Evolutionary conservation across 1,140 invertebrate genomes (phyloP).

Genomic region (Macrocentrus cingulum): DNA sequence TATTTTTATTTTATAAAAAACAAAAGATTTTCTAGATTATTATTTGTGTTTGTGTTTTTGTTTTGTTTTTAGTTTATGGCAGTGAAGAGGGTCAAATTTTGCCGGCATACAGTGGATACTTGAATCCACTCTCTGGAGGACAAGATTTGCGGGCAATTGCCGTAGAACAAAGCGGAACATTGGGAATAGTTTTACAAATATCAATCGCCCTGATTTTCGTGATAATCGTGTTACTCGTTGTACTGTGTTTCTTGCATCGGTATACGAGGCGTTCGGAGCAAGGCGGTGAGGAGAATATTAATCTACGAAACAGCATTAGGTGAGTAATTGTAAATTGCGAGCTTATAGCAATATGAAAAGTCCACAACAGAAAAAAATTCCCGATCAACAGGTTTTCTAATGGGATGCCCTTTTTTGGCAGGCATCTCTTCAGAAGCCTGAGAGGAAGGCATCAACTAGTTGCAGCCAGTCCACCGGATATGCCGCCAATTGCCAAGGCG

Average conservation of each 20-base stretch:
- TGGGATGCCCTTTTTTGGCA: slow-evolving; percentile 41
- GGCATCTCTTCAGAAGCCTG: slow-evolving; percentile 64
- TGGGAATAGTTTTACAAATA: slow-evolving; percentile 56
- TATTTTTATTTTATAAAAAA: too few relatives aligned
- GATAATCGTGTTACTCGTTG: slow-evolving; percentile 66
- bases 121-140: slow-evolving; percentile 48
- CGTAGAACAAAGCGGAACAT: slow-evolving; percentile 39
- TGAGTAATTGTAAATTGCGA: slow-evolving; percentile 43
- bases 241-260: slow-evolving; percentile 71
- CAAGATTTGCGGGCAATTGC: slow-evolving; percentile 39
- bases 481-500: slow-evolving; percentile 74
- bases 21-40: too few relatives aligned
- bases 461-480: slow-evolving; percentile 72
- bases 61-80: slow-evolving; percentile 43
- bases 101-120: slow-evolving; percentile 52
- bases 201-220: slow-evolving; percentile 66
- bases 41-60: too few relatives aligned
- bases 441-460: slow-evolving; percentile 69
- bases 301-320: slow-evolving; percentile 69
- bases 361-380: neutral
- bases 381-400: slow-evolving; percentile 25
- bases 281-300: slow-evolving; percentile 77
- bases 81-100: slow-evolving; percentile 37
- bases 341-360: neutral
- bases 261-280: slow-evolving; percentile 72